These are phyloP conservation scores for Leptinotarsa juncta DNA, from an alignment of 2,888 invertebrate genomes.

Conservation along the genomic window DNA sequence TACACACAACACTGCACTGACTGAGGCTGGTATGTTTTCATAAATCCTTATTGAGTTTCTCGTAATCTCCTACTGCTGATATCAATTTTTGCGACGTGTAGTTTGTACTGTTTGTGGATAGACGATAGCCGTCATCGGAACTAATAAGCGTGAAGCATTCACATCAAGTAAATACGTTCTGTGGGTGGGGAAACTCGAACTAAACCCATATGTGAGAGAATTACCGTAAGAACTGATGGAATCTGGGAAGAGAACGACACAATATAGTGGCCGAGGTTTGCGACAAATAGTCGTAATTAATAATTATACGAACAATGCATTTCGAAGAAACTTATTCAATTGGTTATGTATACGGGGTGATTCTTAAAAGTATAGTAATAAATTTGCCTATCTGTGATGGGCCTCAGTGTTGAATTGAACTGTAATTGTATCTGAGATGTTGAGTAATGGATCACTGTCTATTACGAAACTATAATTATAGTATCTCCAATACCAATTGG, in stretches of 20 bases:
- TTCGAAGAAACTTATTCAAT: not conserved
- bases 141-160: slow-evolving; percentile 6
- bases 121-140: slow-evolving; percentile 7
- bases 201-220: slow-evolving; percentile 14
- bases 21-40: slow-evolving; percentile 8
- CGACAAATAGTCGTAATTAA: not conserved
- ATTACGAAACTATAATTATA: too few species aligned
- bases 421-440: too few species aligned
- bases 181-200: slow-evolving; percentile 12
- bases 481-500: too few species aligned
- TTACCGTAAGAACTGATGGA: not conserved
- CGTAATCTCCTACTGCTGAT: slow-evolving; percentile 12
- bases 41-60: slow-evolving; percentile 13
- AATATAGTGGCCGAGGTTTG: not conserved
- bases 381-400: too few species aligned
- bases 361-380: too few species aligned
- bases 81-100: slow-evolving; percentile 16
- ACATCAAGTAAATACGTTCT: not conserved
- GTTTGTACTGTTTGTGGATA: not conserved
- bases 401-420: too few species aligned
- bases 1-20: slow-evolving; percentile 11
- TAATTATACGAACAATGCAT: not conserved
- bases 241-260: not conserved
- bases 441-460: too few species aligned
- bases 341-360: not conserved